phyloP scores from a whole-genome alignment of 1,140 invertebrate species.

The Eriosoma lanigerum region DNA sequence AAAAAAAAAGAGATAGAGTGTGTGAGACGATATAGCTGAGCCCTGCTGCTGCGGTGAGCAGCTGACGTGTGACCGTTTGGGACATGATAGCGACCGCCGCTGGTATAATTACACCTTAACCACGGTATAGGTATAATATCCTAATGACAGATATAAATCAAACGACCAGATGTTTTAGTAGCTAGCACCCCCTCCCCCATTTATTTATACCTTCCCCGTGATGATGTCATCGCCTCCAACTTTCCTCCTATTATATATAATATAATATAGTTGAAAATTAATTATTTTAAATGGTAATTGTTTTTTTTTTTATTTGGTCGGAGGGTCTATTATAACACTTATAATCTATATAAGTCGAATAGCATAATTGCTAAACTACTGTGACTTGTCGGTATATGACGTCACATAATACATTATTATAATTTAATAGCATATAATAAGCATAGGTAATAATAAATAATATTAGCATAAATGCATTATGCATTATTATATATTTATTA shows the following conservation, averaged over 20 bases:
- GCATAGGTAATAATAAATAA: too few relatives aligned
- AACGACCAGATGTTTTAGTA: slow-evolving; percentile 46
- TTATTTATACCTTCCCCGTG: neutral
- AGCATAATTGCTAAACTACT: neutral
- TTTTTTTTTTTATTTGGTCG: slow-evolving; percentile 18
- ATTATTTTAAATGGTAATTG: slow-evolving; percentile 50
- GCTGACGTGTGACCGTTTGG: slow-evolving; percentile 51
- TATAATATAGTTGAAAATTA: slow-evolving; percentile 41
- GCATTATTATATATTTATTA: neutral
- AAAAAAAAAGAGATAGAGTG: slow-evolving; percentile 19
- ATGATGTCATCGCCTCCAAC: slow-evolving; percentile 37
- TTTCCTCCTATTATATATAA: neutral
- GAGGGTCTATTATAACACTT: slow-evolving; percentile 1
- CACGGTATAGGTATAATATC: slow-evolving; percentile 37
- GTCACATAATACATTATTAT: neutral
- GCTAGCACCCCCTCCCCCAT: slow-evolving; percentile 1
- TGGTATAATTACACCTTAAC: slow-evolving; percentile 44
- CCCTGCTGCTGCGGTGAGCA: slow-evolving; percentile 24
- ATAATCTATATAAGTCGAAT: slow-evolving; percentile 12
- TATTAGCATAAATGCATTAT: neutral
- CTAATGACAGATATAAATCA: slow-evolving; percentile 52
- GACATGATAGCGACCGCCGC: slow-evolving; percentile 43
- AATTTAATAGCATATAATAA: neutral
- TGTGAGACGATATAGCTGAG: neutral
- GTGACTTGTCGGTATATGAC: neutral